Evolutionary conservation across 1,140 invertebrate species (phyloP).

Genomic region (fruit fly (Drosophila melanogaster)): Release_6_plus_ISO1_MT NT_033779.5:16440501-16441000

Average conservation of each 20-base stretch:
- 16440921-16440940: conserved; percentile 77
- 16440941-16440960: conserved; percentile 76
- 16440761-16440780: conserved; percentile 34
- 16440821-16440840: conserved; percentile 52
- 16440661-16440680: background rate
- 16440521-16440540: conserved; percentile 76
- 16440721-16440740: background rate
- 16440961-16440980: conserved; percentile 53
- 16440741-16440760: conserved; percentile 28
- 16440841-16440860: conserved; percentile 42
- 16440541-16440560: conserved; percentile 42
- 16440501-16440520: conserved; percentile 33
- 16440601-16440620: conserved; percentile 24
- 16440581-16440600: background rate
- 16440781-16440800: conserved; percentile 13
- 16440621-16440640: conserved; percentile 82
- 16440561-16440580: conserved; percentile 35
- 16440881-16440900: conserved; percentile 84
- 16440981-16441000: conserved; percentile 9
- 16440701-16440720: background rate
- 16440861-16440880: conserved; percentile 79
- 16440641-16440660: conserved; percentile 48
- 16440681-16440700: background rate
- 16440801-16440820: conserved; percentile 33
- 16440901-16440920: conserved; percentile 82